Evolutionary conservation across 2,888 invertebrate species (phyloP).

Genomic region (Saturnia japonica): DNA sequence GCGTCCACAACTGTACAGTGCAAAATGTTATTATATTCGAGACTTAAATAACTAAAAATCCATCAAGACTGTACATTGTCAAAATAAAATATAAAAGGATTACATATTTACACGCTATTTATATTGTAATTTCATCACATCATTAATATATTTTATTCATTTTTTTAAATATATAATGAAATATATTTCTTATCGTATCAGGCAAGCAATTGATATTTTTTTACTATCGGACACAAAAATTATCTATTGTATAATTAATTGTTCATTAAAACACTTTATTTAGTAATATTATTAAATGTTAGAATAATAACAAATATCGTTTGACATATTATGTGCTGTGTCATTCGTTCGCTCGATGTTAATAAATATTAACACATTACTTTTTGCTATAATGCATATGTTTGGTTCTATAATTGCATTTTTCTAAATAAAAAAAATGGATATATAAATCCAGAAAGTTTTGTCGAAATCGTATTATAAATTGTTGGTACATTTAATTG

Average conservation of each 20-base stretch:
- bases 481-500: background rate
- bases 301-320: background rate
- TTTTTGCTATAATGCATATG: background rate
- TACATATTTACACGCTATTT: constrained; percentile 47
- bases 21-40: constrained; percentile 52
- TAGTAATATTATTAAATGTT: too few species aligned
- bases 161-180: background rate
- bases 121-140: constrained; percentile 44
- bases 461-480: background rate
- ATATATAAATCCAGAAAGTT: background rate
- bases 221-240: background rate
- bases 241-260: background rate
- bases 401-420: constrained; percentile 1
- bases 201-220: background rate
- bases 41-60: constrained; percentile 31
- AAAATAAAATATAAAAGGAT: constrained; percentile 37
- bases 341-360: constrained; percentile 3
- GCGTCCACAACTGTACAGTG: constrained; percentile 43
- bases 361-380: background rate
- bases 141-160: constrained; percentile 26
- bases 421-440: background rate
- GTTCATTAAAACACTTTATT: background rate
- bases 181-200: background rate
- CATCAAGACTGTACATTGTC: constrained; percentile 50
- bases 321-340: background rate